Percentiles rank a stretch among this genome's conserved stretches.
Conservation (phyloP, 1,140 invertebrate genomes). For the Myzus persicae region DNA sequence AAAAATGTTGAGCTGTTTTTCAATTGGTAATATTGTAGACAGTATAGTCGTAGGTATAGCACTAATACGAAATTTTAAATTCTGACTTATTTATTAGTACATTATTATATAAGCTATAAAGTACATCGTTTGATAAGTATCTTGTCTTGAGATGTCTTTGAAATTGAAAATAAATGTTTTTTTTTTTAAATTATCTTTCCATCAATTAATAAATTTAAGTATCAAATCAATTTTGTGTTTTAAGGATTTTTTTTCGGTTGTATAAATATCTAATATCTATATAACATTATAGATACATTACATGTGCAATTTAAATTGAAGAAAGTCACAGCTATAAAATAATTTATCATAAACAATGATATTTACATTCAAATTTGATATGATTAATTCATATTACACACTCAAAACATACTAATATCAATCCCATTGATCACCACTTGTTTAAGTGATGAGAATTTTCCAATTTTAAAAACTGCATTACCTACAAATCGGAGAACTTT, state of each 20-base stretch:
- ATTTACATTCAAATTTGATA: not conserved
- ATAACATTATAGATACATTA: too few relatives aligned
- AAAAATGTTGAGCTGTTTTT: not conserved
- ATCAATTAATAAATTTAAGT: not conserved
- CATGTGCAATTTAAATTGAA: not conserved
- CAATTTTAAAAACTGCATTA: too few relatives aligned
- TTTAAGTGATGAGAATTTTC: not conserved
- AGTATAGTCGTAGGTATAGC: too few relatives aligned
- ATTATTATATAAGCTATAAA: not conserved
- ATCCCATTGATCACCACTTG: not conserved
- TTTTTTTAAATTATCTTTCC: not conserved
- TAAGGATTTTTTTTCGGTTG: not conserved
- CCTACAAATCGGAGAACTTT: too few relatives aligned
- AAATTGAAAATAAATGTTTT: not conserved
- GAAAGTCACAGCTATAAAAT: not conserved
- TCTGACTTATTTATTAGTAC: not conserved
- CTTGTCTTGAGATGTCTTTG: not conserved
- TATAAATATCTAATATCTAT: not conserved
- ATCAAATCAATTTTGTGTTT: not conserved
- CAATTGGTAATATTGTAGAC: not conserved
- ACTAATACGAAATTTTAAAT: not conserved
- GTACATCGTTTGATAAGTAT: not conserved
- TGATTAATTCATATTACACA: too few relatives aligned
- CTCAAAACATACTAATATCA: not conserved
- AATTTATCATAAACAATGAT: not conserved